Evolutionary conservation across 2,797 vertebrate genomes (phyloP).

Genomic region (Phyllotis vaccarum): DNA sequence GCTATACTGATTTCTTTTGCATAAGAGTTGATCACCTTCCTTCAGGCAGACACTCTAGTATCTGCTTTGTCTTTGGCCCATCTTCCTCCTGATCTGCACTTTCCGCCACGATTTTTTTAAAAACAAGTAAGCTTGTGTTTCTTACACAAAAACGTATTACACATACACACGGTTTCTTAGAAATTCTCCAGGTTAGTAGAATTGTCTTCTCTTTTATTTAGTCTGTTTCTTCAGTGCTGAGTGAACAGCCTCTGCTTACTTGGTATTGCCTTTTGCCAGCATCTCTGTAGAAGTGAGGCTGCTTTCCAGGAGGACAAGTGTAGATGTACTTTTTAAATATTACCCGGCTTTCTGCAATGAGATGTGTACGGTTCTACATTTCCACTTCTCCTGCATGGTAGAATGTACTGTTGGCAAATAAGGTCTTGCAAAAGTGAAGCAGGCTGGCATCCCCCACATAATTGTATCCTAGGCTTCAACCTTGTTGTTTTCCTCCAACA

Average conservation of each 20-base stretch:
- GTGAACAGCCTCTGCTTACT: background rate
- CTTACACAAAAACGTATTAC: background rate
- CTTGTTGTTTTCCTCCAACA: background rate
- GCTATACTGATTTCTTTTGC: background rate
- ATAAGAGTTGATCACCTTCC: background rate
- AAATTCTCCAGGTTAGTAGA: background rate
- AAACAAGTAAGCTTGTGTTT: background rate
- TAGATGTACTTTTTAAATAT: background rate
- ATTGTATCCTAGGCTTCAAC: background rate
- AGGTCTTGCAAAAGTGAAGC: background rate
- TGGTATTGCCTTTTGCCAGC: background rate
- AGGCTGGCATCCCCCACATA: background rate
- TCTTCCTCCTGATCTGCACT: background rate
- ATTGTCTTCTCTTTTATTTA: background rate
- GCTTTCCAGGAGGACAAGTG: background rate
- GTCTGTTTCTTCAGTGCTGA: background rate
- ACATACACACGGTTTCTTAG: background rate
- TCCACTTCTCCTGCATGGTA: background rate
- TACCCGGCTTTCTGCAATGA: rapidly evolving
- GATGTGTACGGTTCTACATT: rapidly evolving
- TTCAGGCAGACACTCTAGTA: background rate
- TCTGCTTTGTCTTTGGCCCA: background rate
- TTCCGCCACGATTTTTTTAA: background rate
- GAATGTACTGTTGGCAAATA: rapidly evolving
- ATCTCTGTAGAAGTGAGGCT: background rate